Evolutionary conservation across 2,797 vertebrate species (phyloP), one percentile per base, ranked within the genome.

Genomic region (Salmo trutta): DNA sequence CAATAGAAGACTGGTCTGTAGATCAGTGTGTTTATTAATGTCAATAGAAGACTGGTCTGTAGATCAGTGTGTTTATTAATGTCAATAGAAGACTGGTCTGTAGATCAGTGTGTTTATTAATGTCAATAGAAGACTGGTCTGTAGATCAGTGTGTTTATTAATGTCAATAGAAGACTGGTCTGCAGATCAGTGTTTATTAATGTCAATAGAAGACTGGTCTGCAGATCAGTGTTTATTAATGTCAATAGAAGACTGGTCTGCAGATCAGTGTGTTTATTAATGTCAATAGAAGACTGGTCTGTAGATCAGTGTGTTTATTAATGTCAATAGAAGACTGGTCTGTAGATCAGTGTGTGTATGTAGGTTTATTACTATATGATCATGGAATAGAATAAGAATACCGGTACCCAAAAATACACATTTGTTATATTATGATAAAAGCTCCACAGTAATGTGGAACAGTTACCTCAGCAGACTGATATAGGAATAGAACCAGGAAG

Each of bases 401-500:
- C 41, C 2, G 41, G 41, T 24, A 14, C 59, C 59, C 59, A 64
- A 17, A 10, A 64, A 24, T 64, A 24, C 59, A 64, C 10, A 24
- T 64, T 14, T 24, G 21, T 64, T 54, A 54, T 47, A 54, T 19
- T 14, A 64, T 64, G 70, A 53, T 24, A 29, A n/a, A 51, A 27
- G 21, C 21, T 24, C 47, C 41, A 27, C 19, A 36, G 10, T 53
- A 5, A 21, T 17, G 15, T 31, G 24, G 19, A 19, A 47, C 21
- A 15, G 47, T 21, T 47, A 24, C 59, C 59, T n/a, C 41, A 10
- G 36, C 27, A 17, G 71, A 19, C 29, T 73, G 7, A 33, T 31
- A 31, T 73, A 33, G 71, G 8, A 72, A 64, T 64, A 64, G n/a
- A 24, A 31, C 24, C 21, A 56, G 53, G 24, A 74, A 74, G 54